Percentiles rank a stretch among this genome's conserved stretches.
phyloP scores from a whole-genome alignment of 1,140 invertebrate genomes.

The Macrotrachela quadricornifera region DNA sequence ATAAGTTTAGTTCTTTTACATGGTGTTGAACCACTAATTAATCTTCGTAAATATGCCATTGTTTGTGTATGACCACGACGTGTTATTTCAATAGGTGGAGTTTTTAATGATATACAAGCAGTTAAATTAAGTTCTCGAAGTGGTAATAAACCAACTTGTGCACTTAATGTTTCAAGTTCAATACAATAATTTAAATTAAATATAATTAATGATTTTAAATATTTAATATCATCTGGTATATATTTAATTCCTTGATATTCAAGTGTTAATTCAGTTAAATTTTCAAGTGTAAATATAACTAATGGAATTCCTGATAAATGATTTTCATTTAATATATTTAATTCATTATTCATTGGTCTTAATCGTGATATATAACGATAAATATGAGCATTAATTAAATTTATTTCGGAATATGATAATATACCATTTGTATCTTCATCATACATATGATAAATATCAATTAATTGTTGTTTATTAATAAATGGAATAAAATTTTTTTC shows the following conservation, averaged over 20 bases:
- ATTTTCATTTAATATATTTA: too few species aligned
- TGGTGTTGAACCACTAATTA: constrained; percentile 16
- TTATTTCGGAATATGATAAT: too few species aligned
- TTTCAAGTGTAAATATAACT: too few species aligned
- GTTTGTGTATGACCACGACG: constrained; percentile 18
- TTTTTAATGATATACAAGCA: constrained; percentile 20
- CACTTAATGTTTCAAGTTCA: constrained; percentile 11
- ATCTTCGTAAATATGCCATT: constrained; percentile 18
- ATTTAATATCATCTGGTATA: constrained; percentile 3
- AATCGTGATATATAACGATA: too few species aligned
- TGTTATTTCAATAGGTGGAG: constrained; percentile 23
- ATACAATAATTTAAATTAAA: constrained; percentile 5
- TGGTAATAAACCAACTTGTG: constrained; percentile 12
- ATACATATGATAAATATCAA: too few species aligned
- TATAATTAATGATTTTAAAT: constrained; percentile 4
- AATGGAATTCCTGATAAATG: too few species aligned
- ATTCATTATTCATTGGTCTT: too few species aligned
- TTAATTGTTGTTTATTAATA: too few species aligned
- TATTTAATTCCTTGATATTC: constrained; percentile 13
- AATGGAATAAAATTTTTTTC: too few species aligned
- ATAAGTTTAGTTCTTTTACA: constrained; percentile 28
- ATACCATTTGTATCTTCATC: too few species aligned
- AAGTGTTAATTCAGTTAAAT: too few species aligned
- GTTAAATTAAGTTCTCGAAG: constrained; percentile 16
- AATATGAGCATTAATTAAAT: too few species aligned